These are phyloP conservation scores for Neomorphus geoffroyi DNA, from an alignment of 2,797 vertebrate genomes.

Conservation along the genomic window DNA sequence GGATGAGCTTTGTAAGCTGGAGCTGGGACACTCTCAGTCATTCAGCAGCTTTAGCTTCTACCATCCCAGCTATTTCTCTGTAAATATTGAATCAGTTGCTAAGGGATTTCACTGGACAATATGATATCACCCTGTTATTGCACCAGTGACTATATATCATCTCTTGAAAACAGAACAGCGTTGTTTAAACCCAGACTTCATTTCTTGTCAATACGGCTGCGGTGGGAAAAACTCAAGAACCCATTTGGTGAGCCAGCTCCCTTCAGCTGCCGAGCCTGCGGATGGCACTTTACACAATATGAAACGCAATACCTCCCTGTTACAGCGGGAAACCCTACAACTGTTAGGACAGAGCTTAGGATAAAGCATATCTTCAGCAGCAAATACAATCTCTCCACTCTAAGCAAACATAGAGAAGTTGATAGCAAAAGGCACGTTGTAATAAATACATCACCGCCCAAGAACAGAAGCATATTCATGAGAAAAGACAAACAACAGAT, in stretches of 20 bases:
- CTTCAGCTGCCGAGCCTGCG: background rate
- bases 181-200: conserved; percentile 18
- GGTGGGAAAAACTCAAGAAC: conserved; percentile 35
- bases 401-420: background rate
- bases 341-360: background rate
- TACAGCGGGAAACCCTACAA: background rate
- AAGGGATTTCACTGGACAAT: conserved; percentile 50
- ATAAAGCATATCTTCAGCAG: background rate
- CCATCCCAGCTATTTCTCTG: background rate
- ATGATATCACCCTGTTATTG: conserved; percentile 53
- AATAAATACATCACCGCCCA: background rate
- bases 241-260: background rate
- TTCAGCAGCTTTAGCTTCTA: background rate
- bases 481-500: background rate
- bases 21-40: background rate
- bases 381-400: background rate
- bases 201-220: conserved; percentile 47
- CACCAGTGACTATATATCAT: conserved; percentile 22
- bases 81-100: conserved; percentile 65
- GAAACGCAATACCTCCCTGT: background rate
- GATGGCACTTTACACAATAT: background rate
- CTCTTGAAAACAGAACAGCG: background rate
- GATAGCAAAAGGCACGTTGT: background rate
- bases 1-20: background rate
- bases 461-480: background rate